These are phyloP conservation scores for Tokudaia muenninki DNA, from an alignment of 2,797 vertebrate genomes.

Conservation along the genomic window DNA sequence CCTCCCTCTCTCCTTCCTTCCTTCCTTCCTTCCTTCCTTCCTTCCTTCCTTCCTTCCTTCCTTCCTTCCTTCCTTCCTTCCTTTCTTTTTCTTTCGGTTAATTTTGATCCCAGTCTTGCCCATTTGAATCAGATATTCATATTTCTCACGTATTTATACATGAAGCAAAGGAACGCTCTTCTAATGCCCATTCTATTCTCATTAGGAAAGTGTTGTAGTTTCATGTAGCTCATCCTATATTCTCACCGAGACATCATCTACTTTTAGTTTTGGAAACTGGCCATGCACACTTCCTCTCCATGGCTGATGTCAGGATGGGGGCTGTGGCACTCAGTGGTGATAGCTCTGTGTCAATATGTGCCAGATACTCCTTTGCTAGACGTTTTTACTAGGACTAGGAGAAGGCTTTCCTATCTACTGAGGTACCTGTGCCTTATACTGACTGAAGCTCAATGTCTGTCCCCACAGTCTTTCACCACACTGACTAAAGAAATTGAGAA, in stretches of 20 bases:
- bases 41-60: not conserved
- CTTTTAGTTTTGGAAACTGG: not conserved
- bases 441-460: not conserved
- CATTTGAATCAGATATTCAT: not conserved
- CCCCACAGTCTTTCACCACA: not conserved
- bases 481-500: not conserved
- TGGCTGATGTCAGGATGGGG: not conserved
- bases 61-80: not conserved
- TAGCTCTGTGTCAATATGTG: not conserved
- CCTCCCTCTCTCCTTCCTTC: not conserved
- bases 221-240: not conserved
- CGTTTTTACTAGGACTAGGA: not conserved
- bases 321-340: accelerated
- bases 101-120: not conserved
- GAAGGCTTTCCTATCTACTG: not conserved
- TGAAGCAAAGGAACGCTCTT: not conserved
- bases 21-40: not conserved
- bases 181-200: not conserved
- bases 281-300: not conserved
- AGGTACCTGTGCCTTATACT: accelerated
- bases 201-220: not conserved
- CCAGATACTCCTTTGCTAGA: not conserved
- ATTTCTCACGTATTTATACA: not conserved
- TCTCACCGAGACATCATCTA: not conserved
- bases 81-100: not conserved